Base-by-base conservation (phyloP, 2,888 invertebrate genomes). In the Hemicrepidius hirtus region DNA sequence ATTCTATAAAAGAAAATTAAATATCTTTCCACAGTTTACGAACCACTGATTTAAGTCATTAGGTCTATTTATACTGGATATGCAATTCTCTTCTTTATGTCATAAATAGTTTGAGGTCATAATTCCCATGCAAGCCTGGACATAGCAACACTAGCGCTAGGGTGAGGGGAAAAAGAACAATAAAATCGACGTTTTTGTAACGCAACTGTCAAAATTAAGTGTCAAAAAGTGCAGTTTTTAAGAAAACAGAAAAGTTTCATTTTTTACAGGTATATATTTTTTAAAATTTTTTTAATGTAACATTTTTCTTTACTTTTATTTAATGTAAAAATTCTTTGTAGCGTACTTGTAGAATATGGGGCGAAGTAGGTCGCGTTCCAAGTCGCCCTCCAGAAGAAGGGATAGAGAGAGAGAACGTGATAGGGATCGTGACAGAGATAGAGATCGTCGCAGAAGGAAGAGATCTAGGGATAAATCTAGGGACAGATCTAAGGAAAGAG, bases 331-430 rank as follows among this genome's bases (percentile, higher is more conserved):
- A 21, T 40, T 7, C 0, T 12, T 57, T 57, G 7, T 37, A 57
- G 57, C 20, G 4, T 37, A 40, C 37, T n/a, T n/a, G n/a, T n/a
- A 35, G 32, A 60, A 69, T n/a, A 89, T 92, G 91, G 89, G 89
- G 71, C 85, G 89, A 78, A 75, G 74, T 62, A 87, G 89, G 80
- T 87, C 89, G 74, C 81, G 85, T 76, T 86, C 86, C 62, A 85
- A 84, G 79, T 87, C 89, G 60, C 89, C 89, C 21, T 83, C 85
- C 68, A 86, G 89, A 82, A 84, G 89, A 76, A 82, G 88, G 66
- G 86, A 89, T 74, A 86, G 88, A 76, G 87, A 88, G 65, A 84
- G 87, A 72, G 86, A 86, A 37, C 82, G 85, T 40, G 86, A 89
- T 6, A 75, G 83, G 57, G 89, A 89, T 6, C 84, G 88, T 69